phyloP scores from a whole-genome alignment of 2,797 vertebrate species.

The Phrynocephalus guinanensis region DNA sequence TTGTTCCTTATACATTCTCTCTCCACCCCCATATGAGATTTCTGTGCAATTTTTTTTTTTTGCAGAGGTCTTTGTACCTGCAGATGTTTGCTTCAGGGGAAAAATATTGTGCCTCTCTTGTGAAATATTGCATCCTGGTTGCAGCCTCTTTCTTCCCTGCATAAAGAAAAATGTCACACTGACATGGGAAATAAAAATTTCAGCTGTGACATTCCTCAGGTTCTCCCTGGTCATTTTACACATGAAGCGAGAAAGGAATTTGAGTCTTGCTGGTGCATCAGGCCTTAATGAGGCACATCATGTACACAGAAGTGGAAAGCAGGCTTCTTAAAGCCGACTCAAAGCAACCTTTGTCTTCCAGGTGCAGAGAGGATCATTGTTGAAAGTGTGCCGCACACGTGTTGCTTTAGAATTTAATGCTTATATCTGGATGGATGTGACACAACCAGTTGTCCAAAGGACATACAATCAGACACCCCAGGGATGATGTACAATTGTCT shows the following conservation, averaged over 20 bases:
- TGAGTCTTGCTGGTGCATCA: neutral
- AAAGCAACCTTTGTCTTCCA: neutral
- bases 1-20: no score
- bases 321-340: neutral
- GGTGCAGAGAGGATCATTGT: neutral
- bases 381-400: neutral
- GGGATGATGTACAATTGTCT: no score
- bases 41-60: neutral
- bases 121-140: constrained; percentile 29
- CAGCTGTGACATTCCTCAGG: constrained; percentile 25
- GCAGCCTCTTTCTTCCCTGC: neutral
- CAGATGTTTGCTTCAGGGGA: constrained; percentile 30
- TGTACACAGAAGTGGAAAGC: neutral
- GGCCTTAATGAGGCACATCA: no score
- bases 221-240: neutral
- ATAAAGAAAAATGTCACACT: neutral
- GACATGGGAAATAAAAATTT: constrained; percentile 5
- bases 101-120: neutral
- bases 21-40: neutral
- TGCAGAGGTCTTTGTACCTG: constrained; percentile 31
- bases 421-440: neutral
- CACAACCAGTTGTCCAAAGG: neutral
- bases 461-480: neutral
- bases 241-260: neutral
- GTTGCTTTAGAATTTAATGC: neutral